These are phyloP conservation scores for Anaspis maculata DNA, from an alignment of 2,888 invertebrate genomes.

Conservation along the genomic window DNA sequence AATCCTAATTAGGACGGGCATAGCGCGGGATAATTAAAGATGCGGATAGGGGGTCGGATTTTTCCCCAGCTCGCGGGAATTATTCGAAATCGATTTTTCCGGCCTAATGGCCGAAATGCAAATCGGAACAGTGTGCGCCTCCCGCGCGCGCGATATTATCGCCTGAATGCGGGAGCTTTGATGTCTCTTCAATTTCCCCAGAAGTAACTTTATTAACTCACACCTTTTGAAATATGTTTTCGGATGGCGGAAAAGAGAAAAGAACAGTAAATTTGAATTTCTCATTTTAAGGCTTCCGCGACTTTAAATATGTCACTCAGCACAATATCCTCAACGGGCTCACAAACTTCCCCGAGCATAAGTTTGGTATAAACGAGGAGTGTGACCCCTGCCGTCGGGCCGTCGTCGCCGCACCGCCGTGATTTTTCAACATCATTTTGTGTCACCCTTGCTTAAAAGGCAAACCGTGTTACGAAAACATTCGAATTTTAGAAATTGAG, in stretches of 20 bases:
- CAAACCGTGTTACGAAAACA: constrained; percentile 33
- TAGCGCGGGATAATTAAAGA: constrained; percentile 12
- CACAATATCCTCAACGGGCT: constrained; percentile 21
- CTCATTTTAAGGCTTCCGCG: constrained; percentile 19
- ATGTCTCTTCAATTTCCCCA: constrained; percentile 11
- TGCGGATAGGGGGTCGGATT: constrained; percentile 9
- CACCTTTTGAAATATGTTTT: constrained; percentile 11
- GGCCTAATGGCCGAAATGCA: too few species aligned
- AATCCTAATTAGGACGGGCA: constrained; percentile 16
- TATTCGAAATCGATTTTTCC: too few species aligned
- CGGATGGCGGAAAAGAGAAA: constrained; percentile 8
- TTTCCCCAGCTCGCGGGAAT: too few species aligned
- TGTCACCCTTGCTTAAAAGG: constrained; percentile 28
- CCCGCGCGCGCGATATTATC: too few species aligned
- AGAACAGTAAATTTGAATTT: constrained; percentile 23
- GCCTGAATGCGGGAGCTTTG: constrained; percentile 7
- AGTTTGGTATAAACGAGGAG: constrained; percentile 20
- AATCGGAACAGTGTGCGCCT: too few species aligned
- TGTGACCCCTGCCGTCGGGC: too few species aligned
- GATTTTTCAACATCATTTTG: constrained; percentile 33
- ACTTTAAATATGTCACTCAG: constrained; percentile 26
- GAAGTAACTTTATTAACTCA: constrained; percentile 9
- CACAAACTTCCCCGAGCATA: constrained; percentile 17
- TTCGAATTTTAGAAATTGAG: constrained; percentile 25
- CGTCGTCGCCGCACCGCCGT: too few species aligned